Percentiles rank a stretch among this genome's conserved stretches.
These are phyloP conservation scores for Cercocebus atys DNA, from an alignment of 2,113 vertebrate species.

Conservation along the genomic window DNA sequence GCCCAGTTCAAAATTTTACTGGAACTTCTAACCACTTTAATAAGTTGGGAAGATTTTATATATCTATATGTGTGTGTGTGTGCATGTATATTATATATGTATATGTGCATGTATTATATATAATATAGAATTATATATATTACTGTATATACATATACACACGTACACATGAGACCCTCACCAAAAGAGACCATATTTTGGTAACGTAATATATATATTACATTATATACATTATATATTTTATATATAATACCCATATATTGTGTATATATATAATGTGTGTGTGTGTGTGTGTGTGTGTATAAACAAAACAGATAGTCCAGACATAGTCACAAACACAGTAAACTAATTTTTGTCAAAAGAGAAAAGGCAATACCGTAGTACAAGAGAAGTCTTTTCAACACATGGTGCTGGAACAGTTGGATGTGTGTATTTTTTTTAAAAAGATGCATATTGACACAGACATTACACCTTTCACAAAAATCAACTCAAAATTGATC, in stretches of 20 bases:
- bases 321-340: neutral
- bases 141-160: too few species aligned
- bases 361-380: accelerated
- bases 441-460: neutral
- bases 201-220: too few species aligned
- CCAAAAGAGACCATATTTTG: too few species aligned
- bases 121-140: neutral
- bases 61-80: neutral
- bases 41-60: neutral
- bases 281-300: too few species aligned
- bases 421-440: neutral
- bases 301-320: neutral
- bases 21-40: neutral
- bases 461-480: neutral
- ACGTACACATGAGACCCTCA: too few species aligned
- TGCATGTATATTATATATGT: too few species aligned
- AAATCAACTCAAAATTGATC: neutral
- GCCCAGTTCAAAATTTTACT: neutral
- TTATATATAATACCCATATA: too few species aligned
- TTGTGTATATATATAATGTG: too few species aligned
- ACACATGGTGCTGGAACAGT: neutral
- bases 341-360: neutral
- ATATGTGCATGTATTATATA: too few species aligned
- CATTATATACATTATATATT: too few species aligned
- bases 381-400: neutral